Base-by-base conservation (phyloP, 2,797 vertebrate species). In the Odontamblyopus lacepedii region DNA sequence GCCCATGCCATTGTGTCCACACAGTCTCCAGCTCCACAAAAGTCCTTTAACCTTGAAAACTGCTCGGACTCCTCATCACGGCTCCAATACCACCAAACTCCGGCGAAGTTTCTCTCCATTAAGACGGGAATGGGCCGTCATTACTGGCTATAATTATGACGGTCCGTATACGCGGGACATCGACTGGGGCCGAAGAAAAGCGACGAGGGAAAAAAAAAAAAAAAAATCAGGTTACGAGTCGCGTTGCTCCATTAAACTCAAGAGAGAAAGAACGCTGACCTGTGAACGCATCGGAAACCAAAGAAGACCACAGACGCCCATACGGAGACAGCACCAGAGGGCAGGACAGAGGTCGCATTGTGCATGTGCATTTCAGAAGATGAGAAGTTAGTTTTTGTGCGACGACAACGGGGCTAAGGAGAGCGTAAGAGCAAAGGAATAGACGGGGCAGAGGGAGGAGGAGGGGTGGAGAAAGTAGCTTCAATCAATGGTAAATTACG, bases 401-500 rank as follows among this genome's bases (percentile, higher is more conserved):
- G 96, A 95, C 96, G 96, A 95, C 95, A 95, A 91, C 57, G 95
- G 91, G 95, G 95, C 95, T 94, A 96, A 93, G 93, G 94, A 96
- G 95, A 93, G 92, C 86, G 90, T 91, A 85, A 69, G 79, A 78
- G 83, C n/a, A 9, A 5, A 78, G 73, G 83, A 66, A 75, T 69
- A 75, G 63, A 81, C 67, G 59, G 51, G 81, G 6, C 2, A 4
- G 16, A 5, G 6, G 55, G 1, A 76, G 70, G 83, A 63, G 76
- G 68, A 72, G 56, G 82, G 74, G 50, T 30, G 83, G 81, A 67
- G 53, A 50, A 81, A 74, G 75, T 75, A 13, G 74, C 78, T 77
- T 94, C 61, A 97, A 97, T 98, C 97, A 96, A 97, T 98, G 95
- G 90, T 94, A 95, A 96, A 97, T 98, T 97, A 97, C 93, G 91